A percentile compares a stretch with the other conserved stretches of the same genome.
Conservation (phyloP, 2,888 invertebrate species). For the Tenodera sinensis region DNA sequence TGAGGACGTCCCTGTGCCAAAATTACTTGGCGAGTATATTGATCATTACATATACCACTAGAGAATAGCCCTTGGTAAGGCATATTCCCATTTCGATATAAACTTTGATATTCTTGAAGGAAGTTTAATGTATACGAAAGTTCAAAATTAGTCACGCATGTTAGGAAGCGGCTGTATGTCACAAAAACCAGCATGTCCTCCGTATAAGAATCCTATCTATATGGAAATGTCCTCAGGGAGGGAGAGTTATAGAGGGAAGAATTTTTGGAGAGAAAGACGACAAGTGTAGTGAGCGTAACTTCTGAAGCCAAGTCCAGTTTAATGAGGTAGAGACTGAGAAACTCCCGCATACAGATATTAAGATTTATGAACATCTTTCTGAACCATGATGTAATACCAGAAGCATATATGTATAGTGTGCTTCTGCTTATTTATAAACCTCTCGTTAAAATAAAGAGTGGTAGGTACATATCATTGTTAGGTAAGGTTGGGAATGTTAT, state of each 20-base stretch:
- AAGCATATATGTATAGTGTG: not conserved
- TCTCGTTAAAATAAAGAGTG: no score
- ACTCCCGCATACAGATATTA: not conserved
- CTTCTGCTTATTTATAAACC: not conserved
- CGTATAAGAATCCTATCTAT: not conserved
- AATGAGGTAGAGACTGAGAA: not conserved
- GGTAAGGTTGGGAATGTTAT: no score
- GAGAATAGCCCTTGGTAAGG: no score
- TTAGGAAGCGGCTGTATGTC: not conserved
- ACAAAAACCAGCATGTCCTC: not conserved
- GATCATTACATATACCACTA: no score
- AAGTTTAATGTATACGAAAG: not conserved
- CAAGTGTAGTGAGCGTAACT: not conserved
- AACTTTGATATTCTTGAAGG: not conserved
- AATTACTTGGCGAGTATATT: no score
- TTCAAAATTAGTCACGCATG: not conserved
- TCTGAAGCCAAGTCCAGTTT: not conserved
- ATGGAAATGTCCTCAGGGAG: not conserved
- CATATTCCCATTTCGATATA: not conserved
- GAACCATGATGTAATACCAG: not conserved
- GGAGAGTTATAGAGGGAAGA: not conserved
- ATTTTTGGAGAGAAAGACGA: not conserved
- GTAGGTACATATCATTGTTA: no score
- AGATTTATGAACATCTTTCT: not conserved
- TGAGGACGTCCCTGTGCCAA: no score